Evolutionary conservation across 2,113 vertebrate species (phyloP), one percentile per base, ranked within the genome.

Genomic region (Sisor rabdophorus): DNA sequence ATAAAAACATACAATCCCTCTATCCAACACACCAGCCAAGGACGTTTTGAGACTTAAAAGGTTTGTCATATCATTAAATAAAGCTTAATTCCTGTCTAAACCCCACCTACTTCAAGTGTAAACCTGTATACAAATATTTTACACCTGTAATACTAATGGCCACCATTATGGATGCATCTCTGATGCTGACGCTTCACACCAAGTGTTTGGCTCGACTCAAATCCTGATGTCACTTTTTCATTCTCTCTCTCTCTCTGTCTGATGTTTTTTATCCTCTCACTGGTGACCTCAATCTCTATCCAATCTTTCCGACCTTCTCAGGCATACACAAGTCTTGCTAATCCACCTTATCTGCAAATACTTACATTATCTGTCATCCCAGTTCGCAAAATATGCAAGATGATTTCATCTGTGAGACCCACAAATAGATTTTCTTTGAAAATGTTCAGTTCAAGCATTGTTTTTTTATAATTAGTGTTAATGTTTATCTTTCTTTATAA

Each of bases 131-230:
- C 60, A 63, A 10, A 4, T 40, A 19, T n/a, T 4, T 58, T 5
- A 13, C 11, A 58, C 12, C 0, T 4, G 11, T 54, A 2, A n/a
- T n/a, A 54, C 17, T 15, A 4, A 86, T 85, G 73, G 80, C 26
- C 24, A 83, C 73, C 79, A 85, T 52, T 24, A 87, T 47, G 8
- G 81, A 55, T 87, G 83, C 80, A 85, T 80, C 32, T 40, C 59
- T 47, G 52, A 22, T n/a, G n/a, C n/a, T n/a, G n/a, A n/a, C n/a
- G 53, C 56, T 54, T 7, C 32, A 48, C 7, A 28, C 50, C 5
- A 17, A 17, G 19, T 7, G 2, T 47, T 30, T 22, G 19, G 17
- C 16, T 19, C 17, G 15, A 50, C 59, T 10, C 22, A 12, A 12
- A 53, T 47, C 28, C 67, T 28, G 75, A 61, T 32, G 30, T 24